Base-by-base conservation (phyloP, 2,797 vertebrate species). In the Danio aesculapii region DNA sequence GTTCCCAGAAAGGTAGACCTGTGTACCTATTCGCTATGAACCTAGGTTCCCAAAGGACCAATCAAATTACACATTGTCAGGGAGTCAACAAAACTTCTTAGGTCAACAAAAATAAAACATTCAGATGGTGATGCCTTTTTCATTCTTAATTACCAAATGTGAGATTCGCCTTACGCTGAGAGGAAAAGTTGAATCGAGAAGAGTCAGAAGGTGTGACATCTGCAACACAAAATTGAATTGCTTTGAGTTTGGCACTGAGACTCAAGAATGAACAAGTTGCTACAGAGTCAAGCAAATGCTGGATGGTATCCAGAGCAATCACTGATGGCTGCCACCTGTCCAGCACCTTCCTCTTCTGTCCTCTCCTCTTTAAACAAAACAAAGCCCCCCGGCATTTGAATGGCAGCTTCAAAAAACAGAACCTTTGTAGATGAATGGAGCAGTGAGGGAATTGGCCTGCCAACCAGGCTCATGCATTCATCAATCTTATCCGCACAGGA, bases 401-500 rank as follows among this genome's bases (percentile, higher is more conserved):
- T 84, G 83, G 83, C 84, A 69, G 71, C 67, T 79, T 84, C 47
- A 76, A 79, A 83, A 87, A 84, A 63, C 80, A 69, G 52, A 71
- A 52, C 72, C 41, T 69, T 85, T 50, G 61, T 66, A 83, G 81
- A 83, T 77, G 76, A 83, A 86, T 83, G 78, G 73, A 83, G 50
- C 55, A 75, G 75, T 59, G 46, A 75, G 79, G 63, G 83, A 84
- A 83, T 79, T 86, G 83, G 78, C 81, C 83, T 87, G 86, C 83
- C 83, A 87, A 82, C 59, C 84, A 81, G 66, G 59, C 82, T 81
- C 69, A 68, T 58, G 21, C 69, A 77, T 79, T 86, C 82, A 85
- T 85, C 85, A 86, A 88, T 87, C 70, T 81, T 79, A 83, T 79
- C 79, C 83, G 77, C 84, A 57, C 83, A 83, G 82, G 81, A 86